phyloP scores from a whole-genome alignment of 2,888 invertebrate species.

The Gymnocheta viridis region DNA sequence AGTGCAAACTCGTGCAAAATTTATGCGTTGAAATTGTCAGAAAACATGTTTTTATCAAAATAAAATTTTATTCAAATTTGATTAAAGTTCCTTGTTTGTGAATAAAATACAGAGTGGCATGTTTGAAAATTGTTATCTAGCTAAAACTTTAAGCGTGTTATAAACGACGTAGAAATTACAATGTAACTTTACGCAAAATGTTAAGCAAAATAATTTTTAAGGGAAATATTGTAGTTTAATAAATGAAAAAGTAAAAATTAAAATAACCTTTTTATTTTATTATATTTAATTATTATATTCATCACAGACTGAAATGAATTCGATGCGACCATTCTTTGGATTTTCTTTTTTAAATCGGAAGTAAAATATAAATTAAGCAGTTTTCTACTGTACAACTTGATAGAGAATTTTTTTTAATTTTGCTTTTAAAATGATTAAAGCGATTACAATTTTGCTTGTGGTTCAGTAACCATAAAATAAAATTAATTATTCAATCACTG shows the following conservation, averaged over 20 bases:
- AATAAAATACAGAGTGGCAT: background rate
- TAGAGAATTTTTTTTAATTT: background rate
- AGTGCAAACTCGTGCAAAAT: background rate
- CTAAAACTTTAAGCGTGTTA: background rate
- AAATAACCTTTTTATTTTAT: too few relatives aligned
- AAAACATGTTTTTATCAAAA: background rate
- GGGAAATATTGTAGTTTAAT: too few relatives aligned
- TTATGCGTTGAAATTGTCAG: constrained; percentile 14
- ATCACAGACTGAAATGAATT: too few relatives aligned
- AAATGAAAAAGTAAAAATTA: too few relatives aligned
- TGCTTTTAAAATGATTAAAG: background rate
- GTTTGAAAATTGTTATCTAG: background rate
- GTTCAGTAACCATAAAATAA: constrained; percentile 1
- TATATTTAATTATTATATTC: too few relatives aligned
- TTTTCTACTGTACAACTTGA: too few relatives aligned
- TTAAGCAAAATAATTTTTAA: too few relatives aligned
- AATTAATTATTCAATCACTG: background rate
- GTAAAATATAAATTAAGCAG: too few relatives aligned
- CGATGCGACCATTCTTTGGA: too few relatives aligned
- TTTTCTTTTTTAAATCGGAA: too few relatives aligned
- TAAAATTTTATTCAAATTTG: constrained; percentile 12
- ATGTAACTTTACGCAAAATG: too few relatives aligned
- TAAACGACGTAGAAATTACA: background rate
- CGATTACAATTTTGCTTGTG: background rate
- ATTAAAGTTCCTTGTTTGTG: background rate